Evolutionary conservation across 2,797 vertebrate species (phyloP).

Genomic region (Molothrus ater): DNA sequence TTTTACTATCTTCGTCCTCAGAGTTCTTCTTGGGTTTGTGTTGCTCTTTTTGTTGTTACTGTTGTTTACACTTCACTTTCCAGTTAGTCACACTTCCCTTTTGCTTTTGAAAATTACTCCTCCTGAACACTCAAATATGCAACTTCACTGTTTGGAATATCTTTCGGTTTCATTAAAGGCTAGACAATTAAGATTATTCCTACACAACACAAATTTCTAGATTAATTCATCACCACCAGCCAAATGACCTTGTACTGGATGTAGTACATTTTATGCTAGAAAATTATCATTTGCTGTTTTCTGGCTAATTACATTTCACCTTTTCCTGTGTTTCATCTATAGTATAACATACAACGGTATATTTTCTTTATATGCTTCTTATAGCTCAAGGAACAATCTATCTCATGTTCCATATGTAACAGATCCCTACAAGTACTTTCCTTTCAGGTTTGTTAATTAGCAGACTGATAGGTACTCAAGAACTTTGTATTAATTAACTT

Average conservation of each 20-base stretch:
- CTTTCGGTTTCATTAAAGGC: background rate
- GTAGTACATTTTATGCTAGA: background rate
- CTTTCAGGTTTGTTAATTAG: background rate
- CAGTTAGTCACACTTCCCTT: background rate
- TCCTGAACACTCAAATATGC: background rate
- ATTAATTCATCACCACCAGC: background rate
- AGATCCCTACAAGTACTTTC: background rate
- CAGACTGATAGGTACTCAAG: background rate
- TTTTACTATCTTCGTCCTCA: background rate
- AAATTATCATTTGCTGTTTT: background rate
- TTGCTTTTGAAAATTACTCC: background rate
- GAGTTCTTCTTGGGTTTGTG: background rate
- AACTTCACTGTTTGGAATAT: background rate
- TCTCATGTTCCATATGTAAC: background rate
- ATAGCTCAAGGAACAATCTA: background rate
- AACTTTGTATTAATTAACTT: constrained; percentile 1
- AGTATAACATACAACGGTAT: background rate
- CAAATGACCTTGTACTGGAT: background rate
- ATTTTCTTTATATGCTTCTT: background rate
- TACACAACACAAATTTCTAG: background rate
- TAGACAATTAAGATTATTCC: background rate
- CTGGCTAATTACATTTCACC: background rate
- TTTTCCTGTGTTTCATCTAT: background rate
- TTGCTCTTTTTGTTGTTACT: background rate
- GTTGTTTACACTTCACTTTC: background rate